These are phyloP conservation scores for Eupeodes latifasciatus DNA, from an alignment of 2,888 invertebrate genomes.

Conservation along the genomic window DNA sequence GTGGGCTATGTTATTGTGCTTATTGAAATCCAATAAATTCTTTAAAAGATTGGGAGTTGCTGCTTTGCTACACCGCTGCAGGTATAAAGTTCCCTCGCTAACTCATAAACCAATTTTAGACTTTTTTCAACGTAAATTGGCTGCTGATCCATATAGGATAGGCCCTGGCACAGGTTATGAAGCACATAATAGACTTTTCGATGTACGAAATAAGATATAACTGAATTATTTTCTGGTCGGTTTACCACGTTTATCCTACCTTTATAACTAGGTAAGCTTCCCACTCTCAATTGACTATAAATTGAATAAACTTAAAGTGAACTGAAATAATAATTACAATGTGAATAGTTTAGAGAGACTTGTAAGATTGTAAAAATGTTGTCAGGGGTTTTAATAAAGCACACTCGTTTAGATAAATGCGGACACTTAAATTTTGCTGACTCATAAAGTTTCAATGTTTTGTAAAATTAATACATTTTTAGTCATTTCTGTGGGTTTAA, in stretches of 20 bases:
- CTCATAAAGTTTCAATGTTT: neutral
- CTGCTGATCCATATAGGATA: neutral
- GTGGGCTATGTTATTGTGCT: constrained; percentile 34
- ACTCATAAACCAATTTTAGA: constrained; percentile 32
- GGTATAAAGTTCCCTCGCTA: constrained; percentile 1
- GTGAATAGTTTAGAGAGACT: constrained; percentile 13
- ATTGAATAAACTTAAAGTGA: constrained; percentile 31
- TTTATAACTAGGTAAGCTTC: constrained; percentile 13
- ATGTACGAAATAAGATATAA: constrained; percentile 30
- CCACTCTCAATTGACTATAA: constrained; percentile 54
- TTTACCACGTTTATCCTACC: constrained; percentile 37
- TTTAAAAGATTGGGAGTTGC: constrained; percentile 15
- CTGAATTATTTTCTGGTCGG: constrained; percentile 54
- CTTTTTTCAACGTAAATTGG: constrained; percentile 3
- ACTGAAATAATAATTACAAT: constrained; percentile 22
- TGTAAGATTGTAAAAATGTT: constrained; percentile 3
- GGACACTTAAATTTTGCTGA: neutral
- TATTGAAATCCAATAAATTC: constrained; percentile 62
- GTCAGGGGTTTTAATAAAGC: constrained; percentile 17
- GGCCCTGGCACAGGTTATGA: neutral
- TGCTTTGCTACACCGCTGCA: neutral
- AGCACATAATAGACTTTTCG: neutral
- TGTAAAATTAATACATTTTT: neutral
- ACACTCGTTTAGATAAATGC: constrained; percentile 16
- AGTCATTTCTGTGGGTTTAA: neutral